Evolutionary conservation across 2,888 invertebrate genomes (phyloP).

Genomic region (Oscheius onirici): DNA sequence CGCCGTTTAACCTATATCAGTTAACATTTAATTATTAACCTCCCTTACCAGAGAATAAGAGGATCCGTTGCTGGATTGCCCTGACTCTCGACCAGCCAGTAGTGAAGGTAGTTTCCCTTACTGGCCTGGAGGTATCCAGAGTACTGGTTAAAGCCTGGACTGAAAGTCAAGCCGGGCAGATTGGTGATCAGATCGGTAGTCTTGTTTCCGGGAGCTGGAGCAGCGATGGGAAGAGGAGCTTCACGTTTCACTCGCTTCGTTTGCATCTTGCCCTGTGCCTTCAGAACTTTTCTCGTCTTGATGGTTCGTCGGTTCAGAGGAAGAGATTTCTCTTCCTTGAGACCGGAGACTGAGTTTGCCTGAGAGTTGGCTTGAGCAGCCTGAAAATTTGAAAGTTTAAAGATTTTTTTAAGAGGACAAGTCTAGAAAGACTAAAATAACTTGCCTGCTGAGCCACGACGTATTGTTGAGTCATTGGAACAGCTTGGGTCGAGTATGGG

Average conservation of each 20-base stretch:
- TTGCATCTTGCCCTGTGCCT: not conserved
- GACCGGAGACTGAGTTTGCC: too few relatives aligned
- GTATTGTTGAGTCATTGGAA: slow-evolving; percentile 46
- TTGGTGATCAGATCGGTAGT: slow-evolving; percentile 40
- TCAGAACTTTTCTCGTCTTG: slow-evolving; percentile 8
- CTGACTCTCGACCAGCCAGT: slow-evolving; percentile 74
- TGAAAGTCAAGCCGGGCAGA: slow-evolving; percentile 65
- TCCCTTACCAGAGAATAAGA: slow-evolving; percentile 73
- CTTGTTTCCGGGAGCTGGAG: slow-evolving; percentile 2
- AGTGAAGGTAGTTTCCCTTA: slow-evolving; percentile 72
- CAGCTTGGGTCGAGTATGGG: slow-evolving; percentile 42
- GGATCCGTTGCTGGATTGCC: slow-evolving; percentile 71
- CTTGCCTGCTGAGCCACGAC: slow-evolving; percentile 40
- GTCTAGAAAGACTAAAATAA: too few relatives aligned
- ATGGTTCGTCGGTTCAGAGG: slow-evolving; percentile 1
- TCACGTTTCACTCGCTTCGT: not conserved
- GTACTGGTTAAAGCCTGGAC: slow-evolving; percentile 72
- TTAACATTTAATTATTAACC: slow-evolving; percentile 40
- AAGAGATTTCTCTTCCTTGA: not conserved
- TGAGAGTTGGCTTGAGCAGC: not conserved
- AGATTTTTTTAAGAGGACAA: too few relatives aligned
- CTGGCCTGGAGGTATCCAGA: slow-evolving; percentile 72
- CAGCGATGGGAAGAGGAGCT: not conserved
- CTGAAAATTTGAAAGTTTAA: too few relatives aligned
- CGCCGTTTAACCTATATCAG: slow-evolving; percentile 59